Evolutionary conservation across 1,140 invertebrate genomes (phyloP), one percentile per base, ranked within the genome.

Genomic region (Drosophila watanabei): DNA sequence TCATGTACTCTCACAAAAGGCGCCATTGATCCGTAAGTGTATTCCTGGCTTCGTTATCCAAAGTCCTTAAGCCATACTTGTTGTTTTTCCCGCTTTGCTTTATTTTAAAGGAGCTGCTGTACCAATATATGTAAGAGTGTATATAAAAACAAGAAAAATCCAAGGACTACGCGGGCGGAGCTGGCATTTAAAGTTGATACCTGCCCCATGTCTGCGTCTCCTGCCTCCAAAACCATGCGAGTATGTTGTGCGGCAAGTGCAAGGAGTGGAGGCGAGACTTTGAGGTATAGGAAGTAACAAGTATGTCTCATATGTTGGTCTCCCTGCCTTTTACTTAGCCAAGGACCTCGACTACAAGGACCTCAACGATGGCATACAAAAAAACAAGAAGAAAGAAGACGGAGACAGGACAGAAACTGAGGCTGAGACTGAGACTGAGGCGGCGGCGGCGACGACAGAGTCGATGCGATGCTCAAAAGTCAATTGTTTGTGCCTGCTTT

Each of bases 301-400:
- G 84, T 79, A 82, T 86, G 83, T 86, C 84, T 86, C 83, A 88
- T 86, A 83, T 86, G 83, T 79, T 86, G 78, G 54, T 68, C 45
- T 66, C 81, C 69, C 85, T 82, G 78, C 84, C 84, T 86, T 85
- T 86, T 87, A 86, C 83, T 86, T 86, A 82, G 82, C 68, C 80
- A 58, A 77, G 72, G 57, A 76, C 54, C 30, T 57, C 58, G 65
- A 41, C 79, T 77, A 46, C 80, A 79, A 79, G 62, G 59, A 79
- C 80, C 64, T 59, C 66, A 65, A 65, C 57, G 72, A 76, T 72
- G 80, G 56, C 51, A 33, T 33, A 52, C n/a, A 52, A 11, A 52
- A 32, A 16, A n/a, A 43, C 6, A 39, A n/a, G 20, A 30, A n/a
- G 16, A 28, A 24, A 18, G 16, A 32, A 45, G 57, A 28, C 6